Evolutionary conservation across 2,797 vertebrate genomes (phyloP), one percentile per base, ranked within the genome.

Genomic region (Macroramphosus scolopax): DNA sequence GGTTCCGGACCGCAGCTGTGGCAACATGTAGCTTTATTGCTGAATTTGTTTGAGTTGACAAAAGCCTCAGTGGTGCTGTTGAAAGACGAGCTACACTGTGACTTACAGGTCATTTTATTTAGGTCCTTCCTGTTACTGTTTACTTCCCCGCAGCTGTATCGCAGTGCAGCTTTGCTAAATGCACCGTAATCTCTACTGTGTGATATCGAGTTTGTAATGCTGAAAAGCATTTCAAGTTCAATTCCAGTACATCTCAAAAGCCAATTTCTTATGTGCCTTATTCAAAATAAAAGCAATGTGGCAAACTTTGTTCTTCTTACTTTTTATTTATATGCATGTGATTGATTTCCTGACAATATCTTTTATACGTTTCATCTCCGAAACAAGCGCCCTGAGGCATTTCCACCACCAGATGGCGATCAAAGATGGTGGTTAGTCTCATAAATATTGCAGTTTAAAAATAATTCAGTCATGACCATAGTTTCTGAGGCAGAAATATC

Each of bases 201-300:
- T 22, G n/a, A n/a, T n/a, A n/a, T n/a, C n/a, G n/a, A 22, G 20
- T 22, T 51, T 51, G 36, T n/a, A n/a, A 29, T 2, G 1, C 14
- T 41, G 3, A 5, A 10, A 43, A 22, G 5, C 5, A 30, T 33
- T 42, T 57, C 10, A 15, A 29, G 13, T 49, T 42, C 5, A 36
- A 26, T 13, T 16, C 8, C 0, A 26, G 3, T 12, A 22, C 17
- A 12, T 42, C 8, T 25, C 15, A 6, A 33, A 43, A 28, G 25
- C 3, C 16, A 5, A 5, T 13, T 36, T 36, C 3, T 2, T 5
- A 17, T 48, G 35, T 51, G 36, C 33, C 34, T 59, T 14, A 29
- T 38, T 58, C 14, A 55, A 50, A 59, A 50, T 68, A 51, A 68
- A 66, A 45, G 20, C 2, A 5, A 6, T 26, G 13, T 17, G 13